A percentile compares a stretch with the other conserved stretches of the same genome.
Conservation (phyloP, 2,113 vertebrate species). For the Ammodytes marinus region DNA sequence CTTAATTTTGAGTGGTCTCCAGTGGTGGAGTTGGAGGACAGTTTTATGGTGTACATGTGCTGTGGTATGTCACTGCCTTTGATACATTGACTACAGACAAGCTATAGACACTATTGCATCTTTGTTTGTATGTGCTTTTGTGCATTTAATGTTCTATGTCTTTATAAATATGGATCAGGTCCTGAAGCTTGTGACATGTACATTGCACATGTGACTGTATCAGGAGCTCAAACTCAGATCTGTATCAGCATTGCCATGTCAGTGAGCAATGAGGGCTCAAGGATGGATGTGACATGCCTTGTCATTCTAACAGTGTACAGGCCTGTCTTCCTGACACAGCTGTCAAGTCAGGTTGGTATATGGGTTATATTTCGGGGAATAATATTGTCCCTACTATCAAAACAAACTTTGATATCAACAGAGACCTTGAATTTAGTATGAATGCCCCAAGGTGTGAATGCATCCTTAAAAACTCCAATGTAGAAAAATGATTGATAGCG, state of each 20-base stretch:
- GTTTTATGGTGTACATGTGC: constrained; percentile 7
- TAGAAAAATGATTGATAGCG: not conserved
- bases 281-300: constrained; percentile 52
- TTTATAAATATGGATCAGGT: not conserved
- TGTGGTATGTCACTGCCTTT: not conserved
- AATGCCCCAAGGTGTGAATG: not conserved
- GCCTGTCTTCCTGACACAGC: constrained; percentile 31
- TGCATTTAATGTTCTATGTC: not conserved
- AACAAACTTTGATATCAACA: not conserved
- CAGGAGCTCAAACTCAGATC: constrained; percentile 30
- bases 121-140: not conserved
- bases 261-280: constrained; percentile 41
- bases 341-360: constrained; percentile 61
- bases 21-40: not conserved
- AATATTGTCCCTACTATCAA: constrained; percentile 14
- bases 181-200: constrained; percentile 33
- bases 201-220: constrained; percentile 40
- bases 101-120: not conserved
- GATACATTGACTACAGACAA: not conserved
- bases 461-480: not conserved
- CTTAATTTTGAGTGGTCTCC: constrained; percentile 1
- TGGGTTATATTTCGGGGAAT: constrained; percentile 10
- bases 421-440: not conserved
- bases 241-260: constrained; percentile 41
- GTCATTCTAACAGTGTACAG: constrained; percentile 37